phyloP scores from a whole-genome alignment of 2,888 invertebrate species.

The Chaetogeoica ovagalla region DNA sequence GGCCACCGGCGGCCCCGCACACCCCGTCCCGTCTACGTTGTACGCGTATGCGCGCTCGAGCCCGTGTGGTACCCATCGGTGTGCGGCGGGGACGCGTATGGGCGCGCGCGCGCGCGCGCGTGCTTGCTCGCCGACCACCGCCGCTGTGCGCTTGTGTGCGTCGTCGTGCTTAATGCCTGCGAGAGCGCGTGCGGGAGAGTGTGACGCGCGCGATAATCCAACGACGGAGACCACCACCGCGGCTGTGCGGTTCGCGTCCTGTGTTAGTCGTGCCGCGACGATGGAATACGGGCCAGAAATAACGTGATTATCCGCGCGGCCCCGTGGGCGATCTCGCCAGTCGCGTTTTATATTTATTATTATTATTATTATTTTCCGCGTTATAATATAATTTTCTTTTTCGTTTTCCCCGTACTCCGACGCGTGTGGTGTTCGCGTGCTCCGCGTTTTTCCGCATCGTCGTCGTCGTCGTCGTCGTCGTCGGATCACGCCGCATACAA shows the following conservation, averaged over 20 bases:
- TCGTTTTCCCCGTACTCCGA: background rate
- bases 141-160: no score
- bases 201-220: constrained; percentile 52
- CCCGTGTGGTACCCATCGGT: background rate
- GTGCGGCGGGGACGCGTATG: no score
- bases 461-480: background rate
- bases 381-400: background rate
- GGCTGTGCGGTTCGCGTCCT: constrained; percentile 46
- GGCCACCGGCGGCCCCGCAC: background rate
- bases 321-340: constrained; percentile 49
- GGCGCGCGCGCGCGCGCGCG: no score
- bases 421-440: constrained; percentile 3
- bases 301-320: constrained; percentile 50
- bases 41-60: background rate
- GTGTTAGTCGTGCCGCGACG: constrained; percentile 51
- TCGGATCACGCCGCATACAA: background rate
- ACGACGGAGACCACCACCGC: constrained; percentile 48
- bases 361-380: constrained; percentile 6
- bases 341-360: constrained; percentile 40
- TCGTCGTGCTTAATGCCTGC: no score
- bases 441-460: background rate
- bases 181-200: constrained; percentile 26
- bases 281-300: constrained; percentile 53
- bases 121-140: no score
- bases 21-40: background rate